Conservation (phyloP, 2,888 invertebrate species). For the Eupeodes luniger region DNA sequence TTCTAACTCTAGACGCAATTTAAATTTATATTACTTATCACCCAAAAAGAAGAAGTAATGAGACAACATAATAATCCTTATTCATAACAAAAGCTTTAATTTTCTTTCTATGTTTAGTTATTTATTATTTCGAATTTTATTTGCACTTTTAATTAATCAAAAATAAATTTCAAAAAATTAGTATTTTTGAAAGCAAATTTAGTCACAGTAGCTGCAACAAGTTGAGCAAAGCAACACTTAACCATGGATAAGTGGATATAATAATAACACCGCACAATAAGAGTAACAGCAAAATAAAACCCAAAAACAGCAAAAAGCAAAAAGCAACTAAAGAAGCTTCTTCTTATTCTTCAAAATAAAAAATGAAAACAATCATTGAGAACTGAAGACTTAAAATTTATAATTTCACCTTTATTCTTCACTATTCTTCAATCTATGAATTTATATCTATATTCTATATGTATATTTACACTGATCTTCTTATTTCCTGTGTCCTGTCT, state of each 20-base stretch:
- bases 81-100: not conserved
- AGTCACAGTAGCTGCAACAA: constrained; percentile 44
- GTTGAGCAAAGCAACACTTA: constrained; percentile 41
- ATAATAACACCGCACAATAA: constrained; percentile 39
- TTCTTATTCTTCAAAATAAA: not conserved
- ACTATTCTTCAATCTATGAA: constrained; percentile 42
- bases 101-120: not conserved
- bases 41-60: not conserved
- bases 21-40: too few relatives aligned
- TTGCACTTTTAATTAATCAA: constrained; percentile 22
- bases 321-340: constrained; percentile 22
- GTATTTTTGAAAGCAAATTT: constrained; percentile 47
- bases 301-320: not conserved
- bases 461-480: constrained; percentile 45
- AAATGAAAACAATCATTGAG: not conserved
- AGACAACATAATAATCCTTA: constrained; percentile 33
- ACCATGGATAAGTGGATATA: constrained; percentile 44
- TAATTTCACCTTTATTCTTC: constrained; percentile 38
- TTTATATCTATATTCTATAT: not conserved
- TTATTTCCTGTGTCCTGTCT: constrained; percentile 62
- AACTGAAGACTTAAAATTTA: constrained; percentile 3
- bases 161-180: constrained; percentile 16
- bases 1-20: too few relatives aligned
- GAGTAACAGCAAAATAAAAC: not conserved
- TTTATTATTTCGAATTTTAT: not conserved